phyloP scores from a whole-genome alignment of 2,888 invertebrate species.

The Chromoteleia sp. region DNA sequence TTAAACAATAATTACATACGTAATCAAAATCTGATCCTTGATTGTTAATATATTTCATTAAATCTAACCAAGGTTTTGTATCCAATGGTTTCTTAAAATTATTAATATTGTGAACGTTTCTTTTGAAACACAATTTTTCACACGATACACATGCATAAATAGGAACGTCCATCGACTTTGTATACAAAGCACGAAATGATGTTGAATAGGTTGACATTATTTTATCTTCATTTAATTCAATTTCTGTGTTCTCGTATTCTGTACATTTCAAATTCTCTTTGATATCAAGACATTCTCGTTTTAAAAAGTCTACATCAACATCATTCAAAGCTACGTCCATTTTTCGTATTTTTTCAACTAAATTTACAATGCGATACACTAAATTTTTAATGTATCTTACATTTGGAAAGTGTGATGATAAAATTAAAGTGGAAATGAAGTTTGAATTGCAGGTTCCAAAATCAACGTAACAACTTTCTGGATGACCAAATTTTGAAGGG shows the following conservation, averaged over 20 bases:
- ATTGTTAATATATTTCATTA: constrained; percentile 5
- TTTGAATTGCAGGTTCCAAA: constrained; percentile 14
- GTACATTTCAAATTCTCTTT: constrained; percentile 18
- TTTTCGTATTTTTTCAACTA: background rate
- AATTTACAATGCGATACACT: background rate
- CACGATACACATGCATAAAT: constrained; percentile 14
- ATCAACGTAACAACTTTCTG: constrained; percentile 21
- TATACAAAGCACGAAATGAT: constrained; percentile 67
- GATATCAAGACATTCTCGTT: background rate
- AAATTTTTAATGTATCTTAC: constrained; percentile 23
- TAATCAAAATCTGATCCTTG: constrained; percentile 47
- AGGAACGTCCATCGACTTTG: constrained; percentile 65
- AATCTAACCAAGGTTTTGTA: constrained; percentile 27
- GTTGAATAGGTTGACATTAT: constrained; percentile 51
- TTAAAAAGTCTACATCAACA: constrained; percentile 3
- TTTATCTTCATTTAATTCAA: constrained; percentile 63
- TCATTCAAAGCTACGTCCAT: background rate
- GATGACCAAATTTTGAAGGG: constrained; percentile 11
- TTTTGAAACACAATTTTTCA: constrained; percentile 18
- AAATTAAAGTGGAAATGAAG: constrained; percentile 15
- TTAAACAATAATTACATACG: constrained; percentile 35
- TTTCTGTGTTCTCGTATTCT: constrained; percentile 28
- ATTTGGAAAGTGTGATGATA: constrained; percentile 27
- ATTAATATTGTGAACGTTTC: constrained; percentile 10
- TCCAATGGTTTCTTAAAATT: constrained; percentile 33